A percentile compares a stretch with the other conserved stretches of the same genome.
These are phyloP conservation scores for Corythornis vintsioides DNA, from an alignment of 2,113 vertebrate species.

Conservation along the genomic window DNA sequence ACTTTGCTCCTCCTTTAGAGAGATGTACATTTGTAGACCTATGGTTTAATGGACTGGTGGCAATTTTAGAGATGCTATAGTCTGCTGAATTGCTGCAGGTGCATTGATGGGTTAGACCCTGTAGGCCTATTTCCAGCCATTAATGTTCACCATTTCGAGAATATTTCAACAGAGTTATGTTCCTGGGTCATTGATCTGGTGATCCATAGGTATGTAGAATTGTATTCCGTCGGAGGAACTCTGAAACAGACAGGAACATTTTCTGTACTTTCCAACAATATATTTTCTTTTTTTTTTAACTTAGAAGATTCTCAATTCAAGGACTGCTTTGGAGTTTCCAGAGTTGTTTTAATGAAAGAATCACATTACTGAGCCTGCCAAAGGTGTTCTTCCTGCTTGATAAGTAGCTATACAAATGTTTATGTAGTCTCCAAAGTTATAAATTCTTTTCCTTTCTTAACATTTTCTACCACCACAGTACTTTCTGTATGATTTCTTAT, in stretches of 20 bases:
- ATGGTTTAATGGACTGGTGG: background rate
- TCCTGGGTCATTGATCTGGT: constrained; percentile 37
- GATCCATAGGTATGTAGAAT: constrained; percentile 3
- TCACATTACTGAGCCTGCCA: background rate
- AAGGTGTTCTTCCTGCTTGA: background rate
- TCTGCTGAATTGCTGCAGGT: constrained; percentile 19
- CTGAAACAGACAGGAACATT: background rate
- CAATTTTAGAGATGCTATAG: background rate
- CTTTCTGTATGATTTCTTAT: background rate
- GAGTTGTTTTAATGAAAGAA: background rate
- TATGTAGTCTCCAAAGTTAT: background rate
- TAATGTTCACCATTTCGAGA: constrained; percentile 23
- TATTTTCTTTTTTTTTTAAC: background rate
- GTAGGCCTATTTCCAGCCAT: background rate
- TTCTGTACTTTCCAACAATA: background rate
- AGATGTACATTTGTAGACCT: background rate
- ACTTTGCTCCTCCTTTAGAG: background rate
- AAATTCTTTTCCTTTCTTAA: background rate
- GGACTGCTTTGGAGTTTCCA: background rate
- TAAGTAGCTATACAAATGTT: background rate
- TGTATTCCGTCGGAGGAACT: background rate
- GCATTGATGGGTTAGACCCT: constrained; percentile 37
- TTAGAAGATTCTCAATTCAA: background rate
- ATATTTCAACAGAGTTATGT: constrained; percentile 43
- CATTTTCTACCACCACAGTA: background rate